phyloP scores from a whole-genome alignment of 2,113 vertebrate species.

The Scortum barcoo region DNA sequence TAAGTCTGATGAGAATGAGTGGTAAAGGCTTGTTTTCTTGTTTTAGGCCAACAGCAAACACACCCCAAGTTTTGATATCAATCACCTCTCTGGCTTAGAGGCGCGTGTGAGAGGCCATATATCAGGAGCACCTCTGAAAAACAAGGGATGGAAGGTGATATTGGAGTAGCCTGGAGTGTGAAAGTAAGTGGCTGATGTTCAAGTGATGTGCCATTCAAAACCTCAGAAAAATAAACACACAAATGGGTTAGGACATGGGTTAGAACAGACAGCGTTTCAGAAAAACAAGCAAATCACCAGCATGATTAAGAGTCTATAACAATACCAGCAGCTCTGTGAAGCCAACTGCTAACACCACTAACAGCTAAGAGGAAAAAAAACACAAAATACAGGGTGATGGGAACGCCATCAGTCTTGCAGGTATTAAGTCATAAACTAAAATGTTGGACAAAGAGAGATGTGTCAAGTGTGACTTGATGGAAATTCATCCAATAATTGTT shows the following conservation, averaged over 20 bases:
- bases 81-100: slow-evolving; percentile 66
- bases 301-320: neutral
- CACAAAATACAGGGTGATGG: neutral
- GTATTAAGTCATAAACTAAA: too few species aligned
- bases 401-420: too few species aligned
- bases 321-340: neutral
- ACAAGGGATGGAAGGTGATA: slow-evolving; percentile 24
- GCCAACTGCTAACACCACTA: neutral
- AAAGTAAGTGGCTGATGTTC: slow-evolving; percentile 19
- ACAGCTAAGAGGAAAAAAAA: too few species aligned
- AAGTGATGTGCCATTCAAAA: slow-evolving; percentile 19
- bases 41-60: slow-evolving; percentile 47
- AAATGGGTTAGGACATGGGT: too few species aligned
- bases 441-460: too few species aligned
- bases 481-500: neutral
- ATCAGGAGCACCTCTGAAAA: slow-evolving; percentile 48
- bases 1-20: slow-evolving; percentile 7
- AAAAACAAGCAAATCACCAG: neutral
- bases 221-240: neutral
- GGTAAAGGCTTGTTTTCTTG: slow-evolving; percentile 12
- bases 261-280: neutral
- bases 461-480: neutral
- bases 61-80: slow-evolving; percentile 41
- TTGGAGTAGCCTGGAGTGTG: slow-evolving; percentile 27
- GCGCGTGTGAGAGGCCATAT: slow-evolving; percentile 40